Evolutionary conservation across 2,888 invertebrate species (phyloP).

Genomic region (Limnephilus lunatus): DNA sequence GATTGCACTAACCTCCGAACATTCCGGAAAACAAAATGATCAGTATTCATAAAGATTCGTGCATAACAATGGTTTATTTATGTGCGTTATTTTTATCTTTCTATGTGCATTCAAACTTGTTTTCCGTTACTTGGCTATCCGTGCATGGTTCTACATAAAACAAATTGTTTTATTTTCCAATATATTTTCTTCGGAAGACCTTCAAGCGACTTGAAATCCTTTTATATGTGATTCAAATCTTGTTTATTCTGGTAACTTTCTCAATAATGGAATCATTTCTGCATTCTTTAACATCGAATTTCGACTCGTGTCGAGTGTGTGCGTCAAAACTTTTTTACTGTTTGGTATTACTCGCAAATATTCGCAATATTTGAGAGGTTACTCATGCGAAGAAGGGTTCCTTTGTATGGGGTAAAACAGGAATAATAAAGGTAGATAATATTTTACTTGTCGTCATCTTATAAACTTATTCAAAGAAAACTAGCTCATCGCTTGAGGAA

Average conservation of each 20-base stretch:
- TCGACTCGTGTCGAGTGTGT: slow-evolving; percentile 14
- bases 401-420: slow-evolving; percentile 42
- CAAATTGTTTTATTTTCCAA: slow-evolving; percentile 24
- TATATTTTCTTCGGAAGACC: slow-evolving; percentile 35
- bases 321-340: slow-evolving; percentile 41
- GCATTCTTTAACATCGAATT: slow-evolving; percentile 56
- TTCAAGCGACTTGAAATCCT: slow-evolving; percentile 43
- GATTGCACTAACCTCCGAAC: too few relatives aligned
- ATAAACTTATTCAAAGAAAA: slow-evolving; percentile 34
- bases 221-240: slow-evolving; percentile 50
- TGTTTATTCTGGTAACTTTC: slow-evolving; percentile 54
- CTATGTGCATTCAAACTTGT: neutral
- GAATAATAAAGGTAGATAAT: slow-evolving; percentile 43
- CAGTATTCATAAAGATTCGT: neutral
- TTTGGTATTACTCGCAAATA: slow-evolving; percentile 9
- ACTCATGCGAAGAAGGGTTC: slow-evolving; percentile 37
- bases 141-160: neutral
- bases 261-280: slow-evolving; percentile 56
- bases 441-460: slow-evolving; percentile 35
- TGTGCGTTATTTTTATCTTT: neutral
- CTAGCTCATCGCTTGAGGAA: slow-evolving; percentile 7
- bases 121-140: neutral
- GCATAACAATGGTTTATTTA: neutral
- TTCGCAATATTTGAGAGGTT: slow-evolving; percentile 20
- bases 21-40: too few relatives aligned